Base-by-base conservation (phyloP, 2,113 vertebrate species). In the Genyomyrus donnyi region DNA sequence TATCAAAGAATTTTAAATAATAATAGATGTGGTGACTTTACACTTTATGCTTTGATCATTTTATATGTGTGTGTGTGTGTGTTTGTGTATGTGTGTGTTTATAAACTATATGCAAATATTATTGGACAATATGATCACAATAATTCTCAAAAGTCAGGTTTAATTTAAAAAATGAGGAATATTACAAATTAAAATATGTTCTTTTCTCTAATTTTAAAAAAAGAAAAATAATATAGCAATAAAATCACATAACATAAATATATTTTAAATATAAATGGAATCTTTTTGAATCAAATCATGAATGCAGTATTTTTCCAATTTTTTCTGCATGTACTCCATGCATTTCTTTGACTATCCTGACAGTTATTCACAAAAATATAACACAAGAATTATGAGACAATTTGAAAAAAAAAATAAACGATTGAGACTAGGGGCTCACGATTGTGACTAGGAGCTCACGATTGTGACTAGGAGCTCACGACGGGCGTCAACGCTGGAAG, bases 161-260 rank as follows among this genome's bases (percentile, higher is more conserved):
- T 93, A 91, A 92, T 93, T 94, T 91, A 91, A 92, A 93, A 94
- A 94, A 94, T 87, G 91, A 92, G 90, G 88, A 90, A 91, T 91
- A 93, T 91, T 90, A 91, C 93, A 94, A 95, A 94, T 94, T 94
- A 94, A 95, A 96, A 95, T 94, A 96, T 95, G 94, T 95, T 93
- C 93, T 94, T 95, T 95, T 94, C 94, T 95, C 56, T 94, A 90
- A 66, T 92, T 93, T 92, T 91, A 92, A 89, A 91, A 93, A 92
- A 85, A 91, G 94, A 92, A 88, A 87, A 93, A 95, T 93, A 93
- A 95, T 95, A 94, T 95, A 93, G 94, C 94, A 92, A 77, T 77
- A 39, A 77, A 77, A 39, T 77, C n/a, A 74, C n/a, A 27, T 39
- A 5, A 35, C 92, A 91, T 90, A 85, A 49, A 48, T 85, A 85